phyloP scores from a whole-genome alignment of 2,888 invertebrate genomes.

The Masnerella sp. region DNA sequence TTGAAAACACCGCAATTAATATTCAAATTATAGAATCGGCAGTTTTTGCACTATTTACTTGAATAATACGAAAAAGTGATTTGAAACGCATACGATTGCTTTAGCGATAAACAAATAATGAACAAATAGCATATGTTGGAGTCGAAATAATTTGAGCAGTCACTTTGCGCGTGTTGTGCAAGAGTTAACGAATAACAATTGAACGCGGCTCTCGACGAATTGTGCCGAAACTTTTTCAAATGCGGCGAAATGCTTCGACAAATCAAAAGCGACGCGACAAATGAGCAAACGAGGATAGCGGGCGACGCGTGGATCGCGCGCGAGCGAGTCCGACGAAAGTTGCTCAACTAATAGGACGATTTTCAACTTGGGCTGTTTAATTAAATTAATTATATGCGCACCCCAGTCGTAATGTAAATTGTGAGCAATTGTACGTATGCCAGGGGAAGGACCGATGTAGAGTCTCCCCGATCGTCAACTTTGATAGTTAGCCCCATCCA shows the following conservation, averaged over 20 bases:
- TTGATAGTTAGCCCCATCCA: slow-evolving; percentile 75
- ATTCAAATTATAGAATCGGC: too few species aligned
- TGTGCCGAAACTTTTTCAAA: slow-evolving; percentile 61
- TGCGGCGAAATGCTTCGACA: slow-evolving; percentile 51
- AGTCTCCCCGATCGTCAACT: slow-evolving; percentile 74
- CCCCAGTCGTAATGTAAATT: slow-evolving; percentile 75
- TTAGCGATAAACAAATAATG: slow-evolving; percentile 10
- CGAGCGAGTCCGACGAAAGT: slow-evolving; percentile 68
- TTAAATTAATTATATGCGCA: slow-evolving; percentile 78
- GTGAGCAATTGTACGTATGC: slow-evolving; percentile 68
- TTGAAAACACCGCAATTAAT: not conserved
- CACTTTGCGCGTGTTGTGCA: slow-evolving; percentile 38
- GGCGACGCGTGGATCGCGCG: not conserved
- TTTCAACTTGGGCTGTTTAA: slow-evolving; percentile 76
- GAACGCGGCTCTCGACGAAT: slow-evolving; percentile 45
- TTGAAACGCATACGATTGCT: too few species aligned
- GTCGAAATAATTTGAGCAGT: slow-evolving; percentile 31
- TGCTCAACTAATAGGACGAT: slow-evolving; percentile 71
- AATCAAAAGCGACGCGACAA: slow-evolving; percentile 60
- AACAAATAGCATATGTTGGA: not conserved
- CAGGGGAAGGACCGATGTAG: slow-evolving; percentile 61
- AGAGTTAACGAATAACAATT: slow-evolving; percentile 53
- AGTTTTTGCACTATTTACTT: too few species aligned
- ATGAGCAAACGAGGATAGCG: slow-evolving; percentile 41
- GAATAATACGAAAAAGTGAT: not conserved